These are phyloP conservation scores for Amblyjoppa fuscipennis DNA, from an alignment of 2,888 invertebrate genomes.

Conservation along the genomic window DNA sequence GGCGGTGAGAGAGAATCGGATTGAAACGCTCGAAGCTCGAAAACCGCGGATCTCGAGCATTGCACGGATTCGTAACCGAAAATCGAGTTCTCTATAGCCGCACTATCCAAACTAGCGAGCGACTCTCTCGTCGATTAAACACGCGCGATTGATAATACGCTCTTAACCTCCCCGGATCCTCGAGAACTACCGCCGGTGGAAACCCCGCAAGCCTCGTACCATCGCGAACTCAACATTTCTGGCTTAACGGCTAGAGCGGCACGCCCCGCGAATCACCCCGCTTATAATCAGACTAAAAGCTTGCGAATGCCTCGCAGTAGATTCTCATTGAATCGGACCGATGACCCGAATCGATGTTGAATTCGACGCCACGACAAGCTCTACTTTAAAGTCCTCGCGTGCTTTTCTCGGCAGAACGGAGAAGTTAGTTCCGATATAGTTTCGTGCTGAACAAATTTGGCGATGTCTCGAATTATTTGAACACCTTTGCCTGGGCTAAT, in stretches of 20 bases:
- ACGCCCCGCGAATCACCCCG: background rate
- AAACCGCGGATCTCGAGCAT: background rate
- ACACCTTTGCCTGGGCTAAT: background rate
- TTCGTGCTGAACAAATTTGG: background rate
- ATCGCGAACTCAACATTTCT: background rate
- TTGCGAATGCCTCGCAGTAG: background rate
- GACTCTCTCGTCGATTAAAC: constrained; percentile 42
- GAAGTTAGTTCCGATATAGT: background rate
- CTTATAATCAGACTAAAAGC: constrained; percentile 31
- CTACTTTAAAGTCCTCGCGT: too few relatives aligned
- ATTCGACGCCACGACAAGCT: background rate
- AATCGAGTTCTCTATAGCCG: constrained; percentile 29
- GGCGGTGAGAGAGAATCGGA: constrained; percentile 19
- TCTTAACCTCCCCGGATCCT: background rate
- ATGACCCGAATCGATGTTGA: background rate
- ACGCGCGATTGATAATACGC: constrained; percentile 39
- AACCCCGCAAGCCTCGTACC: background rate
- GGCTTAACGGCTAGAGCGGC: background rate
- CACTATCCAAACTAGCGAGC: constrained; percentile 15
- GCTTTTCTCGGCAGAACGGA: background rate
- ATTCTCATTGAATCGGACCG: background rate
- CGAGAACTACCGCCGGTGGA: constrained; percentile 28
- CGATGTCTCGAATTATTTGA: background rate
- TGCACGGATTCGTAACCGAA: background rate
- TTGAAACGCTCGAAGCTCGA: background rate